Base-by-base conservation (phyloP, 1,140 invertebrate species). In the Lamellibrachia luymesi region DNA sequence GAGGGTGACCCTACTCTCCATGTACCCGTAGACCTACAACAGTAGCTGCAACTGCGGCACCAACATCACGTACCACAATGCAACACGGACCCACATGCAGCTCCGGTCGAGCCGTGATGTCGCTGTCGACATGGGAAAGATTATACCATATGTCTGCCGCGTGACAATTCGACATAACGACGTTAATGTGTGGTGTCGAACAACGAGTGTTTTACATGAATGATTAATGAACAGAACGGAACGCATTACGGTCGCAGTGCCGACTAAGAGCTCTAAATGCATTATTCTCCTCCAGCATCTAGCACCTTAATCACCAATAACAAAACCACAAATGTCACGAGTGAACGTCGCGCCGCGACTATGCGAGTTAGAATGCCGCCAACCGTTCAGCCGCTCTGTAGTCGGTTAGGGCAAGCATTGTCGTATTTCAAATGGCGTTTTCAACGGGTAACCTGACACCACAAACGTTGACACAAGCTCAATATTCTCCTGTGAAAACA, bases 101-200 rank as follows among this genome's bases (percentile, higher is more conserved):
- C 64, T 80, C 2, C 25, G 13, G 64, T 22, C 7, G 7, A 22
- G 64, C 25, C 64, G 0, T 22, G 64, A 10, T 22, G 0, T 80
- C 64, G 4, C 64, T 2, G 2, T 10, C 7, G 64, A 22, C 64
- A 10, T 2, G 64, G 25, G 64, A 22, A 2, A 80, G 64, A 8
- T 17, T 4, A 8, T 10, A 92, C 51, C 7, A 64, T 8, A 27
- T 92, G 64, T 13, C 50, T 49, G 50, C 50, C 8, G 5, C 50
- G 89, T 91, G 56, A 56, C 56, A 90, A 51, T 91, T 93, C 22
- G 90, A 90, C 52, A 90, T 93, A 52, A 91, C 64, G 25, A 90
- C 91, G 92, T 93, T 80, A 80, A 80, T 80, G 64, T 10, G 13
- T 80, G 64, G 64, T 80, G 13, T 4, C 64, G 64, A 10, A 80